phyloP scores from a whole-genome alignment of 2,888 invertebrate species.

The Dromius quadrimaculatus region DNA sequence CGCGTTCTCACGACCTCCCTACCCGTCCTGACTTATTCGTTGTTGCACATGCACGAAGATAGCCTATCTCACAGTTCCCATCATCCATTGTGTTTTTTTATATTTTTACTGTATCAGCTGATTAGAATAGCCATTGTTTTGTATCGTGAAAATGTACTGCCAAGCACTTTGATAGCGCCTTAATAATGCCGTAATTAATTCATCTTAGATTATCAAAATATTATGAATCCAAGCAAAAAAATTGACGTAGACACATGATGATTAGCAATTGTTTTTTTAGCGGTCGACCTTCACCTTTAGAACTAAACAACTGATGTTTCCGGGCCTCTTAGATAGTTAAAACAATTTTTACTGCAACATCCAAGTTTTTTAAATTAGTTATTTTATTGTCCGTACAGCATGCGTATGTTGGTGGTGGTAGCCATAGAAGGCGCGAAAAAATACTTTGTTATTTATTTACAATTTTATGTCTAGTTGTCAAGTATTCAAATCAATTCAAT shows the following conservation, averaged over 20 bases:
- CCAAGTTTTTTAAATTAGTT: no score
- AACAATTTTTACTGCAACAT: background rate
- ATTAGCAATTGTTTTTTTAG: conserved; percentile 13
- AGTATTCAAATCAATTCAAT: conserved; percentile 28
- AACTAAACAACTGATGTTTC: conserved; percentile 2
- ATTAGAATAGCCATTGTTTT: conserved; percentile 48
- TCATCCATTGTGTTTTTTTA: conserved; percentile 29
- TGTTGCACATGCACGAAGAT: conserved; percentile 28
- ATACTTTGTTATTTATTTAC: no score
- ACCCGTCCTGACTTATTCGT: background rate
- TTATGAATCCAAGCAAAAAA: background rate
- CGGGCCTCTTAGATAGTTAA: background rate
- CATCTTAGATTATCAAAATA: background rate
- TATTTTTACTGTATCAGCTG: conserved; percentile 47
- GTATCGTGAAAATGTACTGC: background rate
- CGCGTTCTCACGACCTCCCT: conserved; percentile 44
- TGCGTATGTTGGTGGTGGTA: no score
- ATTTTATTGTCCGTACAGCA: no score
- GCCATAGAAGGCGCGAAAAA: no score
- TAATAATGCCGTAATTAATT: conserved; percentile 1
- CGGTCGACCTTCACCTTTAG: conserved; percentile 18
- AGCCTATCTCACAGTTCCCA: conserved; percentile 17
- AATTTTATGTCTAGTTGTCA: no score
- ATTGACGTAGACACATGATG: background rate
- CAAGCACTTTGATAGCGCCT: conserved; percentile 2